Percentiles rank a stretch among this genome's conserved stretches.
Evolutionary conservation across 92 coral and sea anemone species (phyloP).

Genomic region (Blastomussa wellsi): DNA sequence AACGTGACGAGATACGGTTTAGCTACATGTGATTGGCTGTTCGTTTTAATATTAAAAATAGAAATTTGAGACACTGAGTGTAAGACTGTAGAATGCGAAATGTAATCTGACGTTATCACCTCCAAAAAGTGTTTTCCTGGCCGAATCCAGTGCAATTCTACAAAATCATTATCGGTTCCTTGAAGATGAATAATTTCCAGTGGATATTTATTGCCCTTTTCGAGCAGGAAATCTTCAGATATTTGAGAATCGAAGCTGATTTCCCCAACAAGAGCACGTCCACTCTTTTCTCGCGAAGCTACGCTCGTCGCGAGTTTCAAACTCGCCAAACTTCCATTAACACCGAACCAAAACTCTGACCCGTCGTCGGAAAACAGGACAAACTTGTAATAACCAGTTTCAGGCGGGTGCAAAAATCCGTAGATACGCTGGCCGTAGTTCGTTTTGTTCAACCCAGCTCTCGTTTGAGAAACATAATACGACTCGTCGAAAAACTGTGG

Average conservation of each 20-base stretch:
- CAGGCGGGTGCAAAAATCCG: conserved; percentile 65
- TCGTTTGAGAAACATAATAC: conserved; percentile 23
- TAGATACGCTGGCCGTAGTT: conserved; percentile 64
- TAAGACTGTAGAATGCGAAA: conserved; percentile 43
- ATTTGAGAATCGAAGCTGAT: conserved; percentile 45
- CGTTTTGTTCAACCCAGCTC: conserved; percentile 10
- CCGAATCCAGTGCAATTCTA: conserved; percentile 71
- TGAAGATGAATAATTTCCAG: conserved; percentile 75
- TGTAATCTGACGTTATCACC: conserved; percentile 37
- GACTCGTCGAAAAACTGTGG: conserved; percentile 58
- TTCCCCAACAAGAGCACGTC: conserved; percentile 58
- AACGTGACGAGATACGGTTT: conserved; percentile 61
- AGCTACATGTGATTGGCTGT: neutral
- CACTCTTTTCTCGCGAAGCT: conserved; percentile 39
- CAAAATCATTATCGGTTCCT: conserved; percentile 44
- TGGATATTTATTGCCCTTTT: conserved; percentile 41
- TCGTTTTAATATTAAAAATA: neutral
- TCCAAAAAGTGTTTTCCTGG: conserved; percentile 66
- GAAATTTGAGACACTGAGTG: neutral
- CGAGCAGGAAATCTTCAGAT: conserved; percentile 55
- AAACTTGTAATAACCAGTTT: conserved; percentile 76
- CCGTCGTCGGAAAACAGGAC: conserved; percentile 66
- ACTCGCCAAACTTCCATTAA: conserved; percentile 17
- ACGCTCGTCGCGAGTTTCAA: conserved; percentile 49
- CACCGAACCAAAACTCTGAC: conserved; percentile 79